A percentile compares a stretch with the other conserved stretches of the same genome.
phyloP scores from a whole-genome alignment of 2,113 vertebrate species.

The Rattus norvegicus region GRCr8 NC_086036.1:73744001-73744500 shows the following conservation, averaged over 20 bases:
- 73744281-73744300: not conserved
- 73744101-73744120: not conserved
- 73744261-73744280: not conserved
- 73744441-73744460: too few species aligned
- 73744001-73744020: not conserved
- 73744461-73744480: too few species aligned
- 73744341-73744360: not conserved
- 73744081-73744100: not conserved
- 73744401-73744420: too few species aligned
- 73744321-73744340: not conserved
- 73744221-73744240: not conserved
- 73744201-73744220: not conserved
- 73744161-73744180: not conserved
- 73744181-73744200: not conserved
- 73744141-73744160: not conserved
- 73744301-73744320: not conserved
- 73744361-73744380: not conserved
- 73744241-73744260: constrained; percentile 8
- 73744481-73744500: too few species aligned
- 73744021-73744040: not conserved
- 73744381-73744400: too few species aligned
- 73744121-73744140: not conserved
- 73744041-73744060: not conserved
- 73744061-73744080: not conserved
- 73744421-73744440: too few species aligned